These are phyloP conservation scores for Apamea crenata DNA, from an alignment of 2,888 invertebrate genomes.

Conservation along the genomic window DNA sequence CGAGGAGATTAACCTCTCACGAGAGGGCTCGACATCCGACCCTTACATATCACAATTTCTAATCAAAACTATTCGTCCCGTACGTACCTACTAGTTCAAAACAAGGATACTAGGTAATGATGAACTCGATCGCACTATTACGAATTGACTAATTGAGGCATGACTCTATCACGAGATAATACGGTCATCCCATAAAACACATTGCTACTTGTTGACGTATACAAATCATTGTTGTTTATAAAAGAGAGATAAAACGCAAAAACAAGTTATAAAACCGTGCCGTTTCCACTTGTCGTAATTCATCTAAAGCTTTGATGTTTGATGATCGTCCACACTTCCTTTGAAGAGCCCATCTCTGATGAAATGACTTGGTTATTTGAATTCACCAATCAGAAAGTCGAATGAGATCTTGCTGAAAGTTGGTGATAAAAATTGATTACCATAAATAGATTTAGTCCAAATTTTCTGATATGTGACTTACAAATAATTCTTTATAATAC, in stretches of 20 bases:
- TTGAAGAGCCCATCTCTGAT: conserved; percentile 64
- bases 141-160: conserved; percentile 31
- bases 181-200: conserved; percentile 54
- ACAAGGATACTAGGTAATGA: conserved; percentile 41
- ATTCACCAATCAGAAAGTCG: conserved; percentile 18
- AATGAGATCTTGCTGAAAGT: conserved; percentile 4
- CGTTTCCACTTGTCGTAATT: conserved; percentile 72
- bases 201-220: conserved; percentile 60
- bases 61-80: conserved; percentile 63
- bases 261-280: conserved; percentile 70
- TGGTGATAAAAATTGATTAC: not conserved
- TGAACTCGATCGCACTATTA: conserved; percentile 23
- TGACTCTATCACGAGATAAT: conserved; percentile 30
- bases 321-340: conserved; percentile 68
- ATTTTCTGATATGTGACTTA: not conserved
- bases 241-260: conserved; percentile 69
- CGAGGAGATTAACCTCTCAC: conserved; percentile 76
- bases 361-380: conserved; percentile 40
- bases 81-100: conserved; percentile 43
- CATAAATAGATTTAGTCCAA: not conserved
- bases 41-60: conserved; percentile 66
- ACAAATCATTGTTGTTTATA: conserved; percentile 72
- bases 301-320: conserved; percentile 75
- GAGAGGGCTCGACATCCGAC: conserved; percentile 71
- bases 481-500: not conserved